phyloP scores from a whole-genome alignment of 2,888 invertebrate genomes.

The Geophilus truncorum region DNA sequence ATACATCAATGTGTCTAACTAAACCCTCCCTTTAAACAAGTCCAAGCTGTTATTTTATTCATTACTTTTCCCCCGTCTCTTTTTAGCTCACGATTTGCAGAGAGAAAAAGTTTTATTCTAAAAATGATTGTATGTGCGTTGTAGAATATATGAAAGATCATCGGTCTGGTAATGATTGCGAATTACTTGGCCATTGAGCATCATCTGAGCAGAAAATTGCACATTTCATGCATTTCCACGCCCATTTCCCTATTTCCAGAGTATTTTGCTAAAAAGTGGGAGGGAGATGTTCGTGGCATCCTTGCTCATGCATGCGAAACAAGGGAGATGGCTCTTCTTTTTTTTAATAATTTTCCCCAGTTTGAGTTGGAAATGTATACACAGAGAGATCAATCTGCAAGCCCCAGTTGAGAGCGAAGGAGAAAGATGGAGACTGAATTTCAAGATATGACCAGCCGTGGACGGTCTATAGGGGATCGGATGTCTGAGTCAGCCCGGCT shows the following conservation, averaged over 20 bases:
- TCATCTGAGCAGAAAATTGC: conserved; percentile 25
- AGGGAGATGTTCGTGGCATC: not conserved
- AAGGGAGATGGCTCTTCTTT: not conserved
- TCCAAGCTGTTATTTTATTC: not conserved
- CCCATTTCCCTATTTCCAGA: not conserved
- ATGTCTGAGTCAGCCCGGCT: conserved; percentile 16
- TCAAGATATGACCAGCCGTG: conserved; percentile 15
- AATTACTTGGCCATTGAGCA: not conserved
- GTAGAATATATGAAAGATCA: not conserved
- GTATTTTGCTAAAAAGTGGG: not conserved
- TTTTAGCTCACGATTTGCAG: too few species aligned
- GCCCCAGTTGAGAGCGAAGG: not conserved
- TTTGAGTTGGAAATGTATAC: not conserved
- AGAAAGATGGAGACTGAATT: conserved; percentile 13
- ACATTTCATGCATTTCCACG: conserved; percentile 17
- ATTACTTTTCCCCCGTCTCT: not conserved
- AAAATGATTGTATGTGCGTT: not conserved
- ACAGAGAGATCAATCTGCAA: not conserved
- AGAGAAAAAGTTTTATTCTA: not conserved
- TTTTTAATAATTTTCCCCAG: not conserved
- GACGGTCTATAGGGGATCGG: conserved; percentile 5
- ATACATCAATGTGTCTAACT: not conserved
- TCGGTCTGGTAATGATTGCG: not conserved
- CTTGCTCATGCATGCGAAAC: conserved; percentile 3
- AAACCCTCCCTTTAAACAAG: not conserved